These are phyloP conservation scores for Sphaerophoria rueppellii DNA, from an alignment of 2,888 invertebrate genomes.

Conservation along the genomic window DNA sequence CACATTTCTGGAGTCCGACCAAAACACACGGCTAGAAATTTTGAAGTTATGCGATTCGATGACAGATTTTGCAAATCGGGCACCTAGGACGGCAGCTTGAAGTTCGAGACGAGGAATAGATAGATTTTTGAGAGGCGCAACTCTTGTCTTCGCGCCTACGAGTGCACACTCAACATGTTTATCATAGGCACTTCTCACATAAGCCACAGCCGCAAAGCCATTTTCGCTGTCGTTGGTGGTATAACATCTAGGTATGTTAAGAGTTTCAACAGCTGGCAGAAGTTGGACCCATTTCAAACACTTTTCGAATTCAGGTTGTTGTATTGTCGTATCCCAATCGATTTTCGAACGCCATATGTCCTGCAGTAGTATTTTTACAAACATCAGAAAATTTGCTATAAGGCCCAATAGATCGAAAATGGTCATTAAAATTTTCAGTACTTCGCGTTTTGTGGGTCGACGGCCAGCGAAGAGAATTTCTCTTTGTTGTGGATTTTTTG, in stretches of 20 bases:
- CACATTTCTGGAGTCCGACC: no score
- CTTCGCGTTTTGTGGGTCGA: background rate
- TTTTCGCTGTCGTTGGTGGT: no score
- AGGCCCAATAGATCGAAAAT: background rate
- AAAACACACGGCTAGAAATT: no score
- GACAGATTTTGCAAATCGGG: no score
- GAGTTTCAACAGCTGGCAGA: slow-evolving; percentile 2
- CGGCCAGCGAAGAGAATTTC: background rate
- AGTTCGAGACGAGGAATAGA: background rate
- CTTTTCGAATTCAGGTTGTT: background rate
- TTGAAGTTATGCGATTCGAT: no score
- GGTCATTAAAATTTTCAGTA: background rate
- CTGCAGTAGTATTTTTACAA: background rate
- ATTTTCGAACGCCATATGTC: slow-evolving; percentile 1
- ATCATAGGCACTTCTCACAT: no score
- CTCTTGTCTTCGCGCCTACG: slow-evolving; percentile 6
- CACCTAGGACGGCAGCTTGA: no score
- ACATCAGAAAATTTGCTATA: background rate
- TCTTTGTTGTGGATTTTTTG: background rate
- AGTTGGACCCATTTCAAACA: slow-evolving; percentile 5
- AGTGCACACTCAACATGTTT: no score
- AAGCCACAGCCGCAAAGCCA: no score
- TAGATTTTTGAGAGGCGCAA: background rate
- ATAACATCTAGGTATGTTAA: no score
- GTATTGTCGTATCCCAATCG: slow-evolving; percentile 1